These are phyloP conservation scores for Ctenoplectra terminalis DNA, from an alignment of 1,140 invertebrate genomes.

Conservation along the genomic window DNA sequence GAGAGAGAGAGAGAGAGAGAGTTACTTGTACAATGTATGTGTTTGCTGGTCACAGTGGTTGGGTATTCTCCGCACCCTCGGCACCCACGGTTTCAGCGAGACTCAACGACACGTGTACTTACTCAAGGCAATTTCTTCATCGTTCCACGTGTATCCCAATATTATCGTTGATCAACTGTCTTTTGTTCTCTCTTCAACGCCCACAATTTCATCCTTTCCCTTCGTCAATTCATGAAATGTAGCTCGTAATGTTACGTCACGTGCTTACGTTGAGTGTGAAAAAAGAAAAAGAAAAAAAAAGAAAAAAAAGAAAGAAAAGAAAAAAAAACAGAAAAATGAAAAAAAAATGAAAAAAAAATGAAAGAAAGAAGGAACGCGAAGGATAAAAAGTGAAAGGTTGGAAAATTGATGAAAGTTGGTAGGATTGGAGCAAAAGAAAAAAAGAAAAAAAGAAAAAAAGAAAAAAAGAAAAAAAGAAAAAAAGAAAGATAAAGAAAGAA, in stretches of 20 bases:
- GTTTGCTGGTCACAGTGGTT: too few relatives aligned
- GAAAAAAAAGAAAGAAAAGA: not conserved
- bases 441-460: not conserved
- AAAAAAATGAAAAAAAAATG: too few relatives aligned
- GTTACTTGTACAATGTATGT: constrained; percentile 9
- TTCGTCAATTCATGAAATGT: not conserved
- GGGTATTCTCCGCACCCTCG: not conserved
- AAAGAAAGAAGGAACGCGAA: too few relatives aligned
- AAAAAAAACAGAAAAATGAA: too few relatives aligned
- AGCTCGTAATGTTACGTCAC: not conserved
- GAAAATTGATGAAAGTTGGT: too few relatives aligned
- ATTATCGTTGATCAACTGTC: constrained; percentile 40
- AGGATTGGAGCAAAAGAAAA: not conserved
- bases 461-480: not conserved
- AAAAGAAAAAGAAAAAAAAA: too few relatives aligned
- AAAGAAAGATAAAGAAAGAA: not conserved
- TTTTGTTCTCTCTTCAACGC: constrained; percentile 19
- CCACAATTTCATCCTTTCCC: not conserved
- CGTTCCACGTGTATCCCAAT: constrained; percentile 41
- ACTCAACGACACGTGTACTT: constrained; percentile 37
- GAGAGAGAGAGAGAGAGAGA: constrained; percentile 4
- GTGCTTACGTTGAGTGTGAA: not conserved
- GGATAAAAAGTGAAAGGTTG: too few relatives aligned
- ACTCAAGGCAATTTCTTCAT: constrained; percentile 2
- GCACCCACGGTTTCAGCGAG: not conserved